A percentile compares a stretch with the other conserved stretches of the same genome.
phyloP scores from a whole-genome alignment of 2,113 vertebrate species.

The Nothoprocta pentlandii region DNA sequence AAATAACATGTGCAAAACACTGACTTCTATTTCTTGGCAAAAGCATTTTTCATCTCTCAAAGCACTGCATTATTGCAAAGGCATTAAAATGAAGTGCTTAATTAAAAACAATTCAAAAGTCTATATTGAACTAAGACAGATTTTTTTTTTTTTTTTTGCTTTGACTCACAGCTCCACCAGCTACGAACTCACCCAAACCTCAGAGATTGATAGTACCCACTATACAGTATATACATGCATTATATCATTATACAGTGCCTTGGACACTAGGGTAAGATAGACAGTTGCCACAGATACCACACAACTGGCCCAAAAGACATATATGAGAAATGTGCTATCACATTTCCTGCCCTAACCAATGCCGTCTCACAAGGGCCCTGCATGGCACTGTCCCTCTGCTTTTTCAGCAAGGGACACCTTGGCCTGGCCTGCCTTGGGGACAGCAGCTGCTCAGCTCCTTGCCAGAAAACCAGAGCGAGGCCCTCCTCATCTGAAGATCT shows the following conservation, averaged over 20 bases:
- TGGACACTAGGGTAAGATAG: neutral
- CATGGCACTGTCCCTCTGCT: constrained; percentile 8
- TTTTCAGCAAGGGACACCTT: constrained; percentile 1
- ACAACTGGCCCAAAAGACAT: neutral
- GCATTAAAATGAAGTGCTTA: neutral
- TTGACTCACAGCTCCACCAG: neutral
- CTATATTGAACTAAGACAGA: neutral
- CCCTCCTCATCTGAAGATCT: neutral
- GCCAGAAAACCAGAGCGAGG: neutral
- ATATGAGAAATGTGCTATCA: neutral
- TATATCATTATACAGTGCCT: neutral
- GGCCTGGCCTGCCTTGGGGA: constrained; percentile 1
- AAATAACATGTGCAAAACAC: neutral
- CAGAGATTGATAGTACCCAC: neutral
- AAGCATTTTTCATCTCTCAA: neutral
- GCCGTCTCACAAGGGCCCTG: constrained; percentile 24
- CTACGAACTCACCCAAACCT: neutral
- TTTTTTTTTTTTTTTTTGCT: neutral
- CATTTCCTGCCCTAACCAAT: constrained; percentile 18
- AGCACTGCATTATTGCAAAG: accelerated
- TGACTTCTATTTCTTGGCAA: neutral
- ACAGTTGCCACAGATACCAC: neutral
- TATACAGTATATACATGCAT: neutral
- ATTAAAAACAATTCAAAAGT: neutral
- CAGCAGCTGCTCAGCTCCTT: constrained; percentile 20